phyloP scores from a whole-genome alignment of 2,888 invertebrate genomes.

The Schizotus pectinicornis region DNA sequence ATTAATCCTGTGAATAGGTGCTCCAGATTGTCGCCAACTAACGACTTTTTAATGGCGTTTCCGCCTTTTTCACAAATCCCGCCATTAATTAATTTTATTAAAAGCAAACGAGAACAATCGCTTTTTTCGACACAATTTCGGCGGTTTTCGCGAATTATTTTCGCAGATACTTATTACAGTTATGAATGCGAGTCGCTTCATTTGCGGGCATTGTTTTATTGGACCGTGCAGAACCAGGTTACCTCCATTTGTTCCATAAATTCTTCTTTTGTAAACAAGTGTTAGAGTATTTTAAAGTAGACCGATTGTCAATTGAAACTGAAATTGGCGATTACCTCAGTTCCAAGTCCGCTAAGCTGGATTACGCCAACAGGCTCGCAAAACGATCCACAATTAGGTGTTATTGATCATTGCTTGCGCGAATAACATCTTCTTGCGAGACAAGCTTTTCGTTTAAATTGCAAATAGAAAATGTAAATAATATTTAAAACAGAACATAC shows the following conservation, averaged over 20 bases:
- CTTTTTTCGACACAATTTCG: no score
- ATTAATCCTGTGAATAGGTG: constrained; percentile 7
- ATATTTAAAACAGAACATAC: no score
- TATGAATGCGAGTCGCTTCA: constrained; percentile 9
- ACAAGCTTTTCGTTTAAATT: no score
- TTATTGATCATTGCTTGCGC: no score
- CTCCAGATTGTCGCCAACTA: neutral
- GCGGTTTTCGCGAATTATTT: constrained; percentile 1
- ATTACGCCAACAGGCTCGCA: neutral
- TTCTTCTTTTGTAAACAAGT: constrained; percentile 14
- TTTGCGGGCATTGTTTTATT: constrained; percentile 20
- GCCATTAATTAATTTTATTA: neutral
- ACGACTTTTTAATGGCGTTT: constrained; percentile 2
- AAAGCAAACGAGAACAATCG: no score
- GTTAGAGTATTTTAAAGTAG: constrained; percentile 14
- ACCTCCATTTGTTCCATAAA: constrained; percentile 15
- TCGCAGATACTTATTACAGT: constrained; percentile 4
- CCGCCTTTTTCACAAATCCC: neutral
- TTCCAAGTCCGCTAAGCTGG: neutral
- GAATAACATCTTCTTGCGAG: no score
- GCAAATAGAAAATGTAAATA: no score
- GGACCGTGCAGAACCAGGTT: constrained; percentile 15
- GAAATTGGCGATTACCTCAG: constrained; percentile 1
- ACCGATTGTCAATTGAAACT: constrained; percentile 13
- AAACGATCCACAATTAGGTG: no score